A percentile compares a stretch with the other conserved stretches of the same genome.
Conservation (phyloP, 2,797 vertebrate genomes). For the Mus minutoides region DNA sequence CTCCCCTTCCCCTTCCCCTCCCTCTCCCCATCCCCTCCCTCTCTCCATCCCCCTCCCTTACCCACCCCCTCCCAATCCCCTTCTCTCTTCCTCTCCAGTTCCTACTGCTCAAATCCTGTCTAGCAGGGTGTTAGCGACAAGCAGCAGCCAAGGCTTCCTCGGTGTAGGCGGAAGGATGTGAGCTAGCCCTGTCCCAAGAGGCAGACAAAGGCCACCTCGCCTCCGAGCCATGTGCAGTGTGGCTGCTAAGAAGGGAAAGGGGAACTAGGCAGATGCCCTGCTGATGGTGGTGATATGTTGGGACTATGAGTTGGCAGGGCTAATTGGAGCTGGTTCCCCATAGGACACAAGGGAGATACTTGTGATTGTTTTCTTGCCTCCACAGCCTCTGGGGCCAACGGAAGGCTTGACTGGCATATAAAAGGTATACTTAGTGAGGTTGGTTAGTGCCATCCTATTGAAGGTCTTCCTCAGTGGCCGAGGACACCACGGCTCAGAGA, state of each 20-base stretch:
- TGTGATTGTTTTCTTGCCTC: neutral
- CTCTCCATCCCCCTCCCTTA: neutral
- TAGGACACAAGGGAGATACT: neutral
- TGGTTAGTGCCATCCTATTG: no score
- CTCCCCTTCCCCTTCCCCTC: no score
- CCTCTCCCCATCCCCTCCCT: no score
- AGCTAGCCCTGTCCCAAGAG: neutral
- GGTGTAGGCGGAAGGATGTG: conserved; percentile 59
- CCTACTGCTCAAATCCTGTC: neutral
- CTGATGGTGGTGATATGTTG: neutral
- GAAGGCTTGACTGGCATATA: neutral
- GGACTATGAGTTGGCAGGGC: neutral
- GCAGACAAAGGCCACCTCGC: neutral
- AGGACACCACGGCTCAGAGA: neutral
- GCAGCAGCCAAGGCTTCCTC: neutral
- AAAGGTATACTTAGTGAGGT: no score
- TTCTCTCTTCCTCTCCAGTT: neutral
- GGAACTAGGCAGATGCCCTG: conserved; percentile 10
- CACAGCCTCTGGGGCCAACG: neutral
- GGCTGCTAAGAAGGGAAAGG: conserved; percentile 44
- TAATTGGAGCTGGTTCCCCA: neutral
- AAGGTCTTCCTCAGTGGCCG: neutral
- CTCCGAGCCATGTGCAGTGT: neutral
- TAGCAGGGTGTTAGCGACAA: neutral
- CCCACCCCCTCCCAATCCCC: neutral